Evolutionary conservation across 2,888 invertebrate genomes (phyloP), one percentile per base, ranked within the genome.

Genomic region (Sclerodermus sp.): DNA sequence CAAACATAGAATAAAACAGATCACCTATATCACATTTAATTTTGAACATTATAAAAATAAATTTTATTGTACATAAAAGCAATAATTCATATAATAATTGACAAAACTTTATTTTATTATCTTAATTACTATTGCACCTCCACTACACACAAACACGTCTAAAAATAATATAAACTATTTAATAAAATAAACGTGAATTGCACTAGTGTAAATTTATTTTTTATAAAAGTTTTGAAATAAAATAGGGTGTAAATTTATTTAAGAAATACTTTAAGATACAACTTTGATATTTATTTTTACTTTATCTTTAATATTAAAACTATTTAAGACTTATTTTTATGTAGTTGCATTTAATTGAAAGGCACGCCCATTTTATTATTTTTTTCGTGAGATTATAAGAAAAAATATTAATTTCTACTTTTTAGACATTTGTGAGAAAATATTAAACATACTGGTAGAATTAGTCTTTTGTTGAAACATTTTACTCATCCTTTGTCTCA

Each of bases 401-500:
- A 8, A 39, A 17, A 8, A 15, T 37, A 15, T 18, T 4, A 4
- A 8, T 14, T 15, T 39, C 14, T 39, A 12, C 12, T 16, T 23
- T 23, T 23, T 23, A 8, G 23, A 23, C 23, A 23, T 23, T 23
- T 23, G 23, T 23, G 23, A 66, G 53, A 78, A 78, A 53, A 78
- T 77, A 61, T 65, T 75, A 2, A 76, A 60, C 64, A 75, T 68
- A 42, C 70, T 58, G 1, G 77, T 66, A 1, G 77, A 70, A 47
- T 57, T 71, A 8, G 71, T 57, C 45, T 79, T 79, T 31, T 79
- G 76, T 42, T 79, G 79, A 55, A 85, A 85, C 57, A 85, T 84
- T 64, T 85, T 85, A 52, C 83, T 83, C 65, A 85, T 80, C 63
- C 82, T 79, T 60, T 84, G 83, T 41, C 82, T 80, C 79, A 85